These are phyloP conservation scores for Chaunax sp. DNA, from an alignment of 2,797 vertebrate genomes.

Conservation along the genomic window DNA sequence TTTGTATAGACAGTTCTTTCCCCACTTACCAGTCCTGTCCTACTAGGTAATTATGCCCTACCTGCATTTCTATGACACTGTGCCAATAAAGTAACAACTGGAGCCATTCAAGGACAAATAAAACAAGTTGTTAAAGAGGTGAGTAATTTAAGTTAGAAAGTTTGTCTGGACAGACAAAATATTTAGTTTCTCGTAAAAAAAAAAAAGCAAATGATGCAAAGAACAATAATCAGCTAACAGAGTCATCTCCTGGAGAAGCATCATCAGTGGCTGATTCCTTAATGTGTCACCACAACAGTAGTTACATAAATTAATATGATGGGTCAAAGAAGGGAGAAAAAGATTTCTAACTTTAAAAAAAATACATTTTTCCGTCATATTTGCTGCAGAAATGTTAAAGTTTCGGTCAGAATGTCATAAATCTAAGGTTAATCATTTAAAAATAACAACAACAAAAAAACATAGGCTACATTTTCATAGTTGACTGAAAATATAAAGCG, in stretches of 20 bases:
- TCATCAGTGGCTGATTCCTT: slow-evolving; percentile 17
- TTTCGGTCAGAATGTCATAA: slow-evolving; percentile 1
- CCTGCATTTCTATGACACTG: slow-evolving; percentile 13
- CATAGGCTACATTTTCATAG: too few relatives aligned
- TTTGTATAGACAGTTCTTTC: slow-evolving; percentile 17
- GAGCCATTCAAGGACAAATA: slow-evolving; percentile 10
- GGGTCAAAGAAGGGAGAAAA: not conserved
- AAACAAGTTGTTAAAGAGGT: slow-evolving; percentile 21
- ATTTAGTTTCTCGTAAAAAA: slow-evolving; percentile 1
- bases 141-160: slow-evolving; percentile 9
- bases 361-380: not conserved
- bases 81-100: slow-evolving; percentile 29
- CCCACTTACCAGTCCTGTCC: slow-evolving; percentile 25
- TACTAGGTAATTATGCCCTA: slow-evolving; percentile 28
- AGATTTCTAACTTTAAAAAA: too few relatives aligned
- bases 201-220: slow-evolving; percentile 25
- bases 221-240: slow-evolving; percentile 28
- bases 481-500: not conserved
- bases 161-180: slow-evolving; percentile 11
- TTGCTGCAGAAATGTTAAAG: not conserved
- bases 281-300: too few relatives aligned
- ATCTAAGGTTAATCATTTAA: too few relatives aligned
- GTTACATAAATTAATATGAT: slow-evolving; percentile 9
- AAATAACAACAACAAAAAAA: too few relatives aligned
- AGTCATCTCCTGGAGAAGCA: slow-evolving; percentile 14